These are phyloP conservation scores for Chloroceryle inda DNA, from an alignment of 2,797 vertebrate species.

Conservation along the genomic window DNA sequence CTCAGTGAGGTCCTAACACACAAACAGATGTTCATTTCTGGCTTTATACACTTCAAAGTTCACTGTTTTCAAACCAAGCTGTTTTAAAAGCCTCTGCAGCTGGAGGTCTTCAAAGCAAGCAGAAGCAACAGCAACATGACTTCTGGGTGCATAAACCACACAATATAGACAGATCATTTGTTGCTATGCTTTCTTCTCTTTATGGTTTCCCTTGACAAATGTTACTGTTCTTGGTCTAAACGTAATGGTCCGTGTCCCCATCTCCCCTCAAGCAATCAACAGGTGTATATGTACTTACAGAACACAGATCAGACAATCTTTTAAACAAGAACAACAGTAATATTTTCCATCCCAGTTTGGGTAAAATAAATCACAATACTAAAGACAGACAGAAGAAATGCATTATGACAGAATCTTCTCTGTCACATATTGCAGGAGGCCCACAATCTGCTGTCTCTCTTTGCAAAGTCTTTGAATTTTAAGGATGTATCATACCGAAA, in stretches of 20 bases:
- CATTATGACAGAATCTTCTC: background rate
- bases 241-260: background rate
- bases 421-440: background rate
- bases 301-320: background rate
- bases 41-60: background rate
- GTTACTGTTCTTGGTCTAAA: background rate
- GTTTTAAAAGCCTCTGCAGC: background rate
- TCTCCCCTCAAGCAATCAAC: background rate
- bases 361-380: background rate
- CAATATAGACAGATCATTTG: background rate
- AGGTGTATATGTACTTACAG: background rate
- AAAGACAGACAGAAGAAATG: background rate
- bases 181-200: constrained; percentile 5
- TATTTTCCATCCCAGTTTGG: background rate
- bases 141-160: background rate
- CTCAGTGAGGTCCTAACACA: background rate
- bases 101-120: background rate
- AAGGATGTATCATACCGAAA: background rate
- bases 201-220: background rate
- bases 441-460: background rate
- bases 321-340: background rate
- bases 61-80: background rate
- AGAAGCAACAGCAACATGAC: background rate
- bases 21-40: background rate
- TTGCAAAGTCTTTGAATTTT: background rate